These are phyloP conservation scores for Dicycla oo DNA, from an alignment of 2,888 invertebrate genomes.

Conservation along the genomic window DNA sequence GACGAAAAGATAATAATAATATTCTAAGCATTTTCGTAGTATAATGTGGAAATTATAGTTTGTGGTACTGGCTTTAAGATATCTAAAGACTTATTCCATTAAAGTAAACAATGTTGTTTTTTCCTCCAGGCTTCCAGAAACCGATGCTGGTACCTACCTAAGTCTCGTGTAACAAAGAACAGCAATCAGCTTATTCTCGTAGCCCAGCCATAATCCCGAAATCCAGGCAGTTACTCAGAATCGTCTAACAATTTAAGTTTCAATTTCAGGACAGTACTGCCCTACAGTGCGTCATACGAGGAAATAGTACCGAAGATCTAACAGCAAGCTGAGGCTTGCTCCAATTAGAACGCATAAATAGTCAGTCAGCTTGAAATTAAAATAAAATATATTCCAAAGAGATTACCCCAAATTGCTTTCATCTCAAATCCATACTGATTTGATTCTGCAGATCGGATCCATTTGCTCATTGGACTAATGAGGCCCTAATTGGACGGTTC, in stretches of 20 bases:
- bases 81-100: background rate
- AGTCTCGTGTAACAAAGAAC: background rate
- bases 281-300: background rate
- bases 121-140: background rate
- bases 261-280: background rate
- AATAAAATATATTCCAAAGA: constrained; percentile 22
- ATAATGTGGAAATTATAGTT: background rate
- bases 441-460: constrained; percentile 52
- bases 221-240: background rate
- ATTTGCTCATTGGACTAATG: constrained; percentile 59
- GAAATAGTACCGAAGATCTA: background rate
- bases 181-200: background rate
- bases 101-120: background rate
- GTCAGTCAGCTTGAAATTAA: background rate
- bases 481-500: constrained; percentile 61
- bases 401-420: constrained; percentile 46
- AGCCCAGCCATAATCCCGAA: background rate
- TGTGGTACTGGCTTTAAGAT: background rate
- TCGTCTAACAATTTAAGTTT: background rate
- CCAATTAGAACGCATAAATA: background rate
- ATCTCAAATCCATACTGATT: constrained; percentile 50
- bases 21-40: background rate
- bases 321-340: background rate
- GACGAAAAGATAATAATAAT: no score
- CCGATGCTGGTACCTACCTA: background rate